Conservation (phyloP, 23 tunicate genomes). For the Halocynthia roretzi region DNA sequence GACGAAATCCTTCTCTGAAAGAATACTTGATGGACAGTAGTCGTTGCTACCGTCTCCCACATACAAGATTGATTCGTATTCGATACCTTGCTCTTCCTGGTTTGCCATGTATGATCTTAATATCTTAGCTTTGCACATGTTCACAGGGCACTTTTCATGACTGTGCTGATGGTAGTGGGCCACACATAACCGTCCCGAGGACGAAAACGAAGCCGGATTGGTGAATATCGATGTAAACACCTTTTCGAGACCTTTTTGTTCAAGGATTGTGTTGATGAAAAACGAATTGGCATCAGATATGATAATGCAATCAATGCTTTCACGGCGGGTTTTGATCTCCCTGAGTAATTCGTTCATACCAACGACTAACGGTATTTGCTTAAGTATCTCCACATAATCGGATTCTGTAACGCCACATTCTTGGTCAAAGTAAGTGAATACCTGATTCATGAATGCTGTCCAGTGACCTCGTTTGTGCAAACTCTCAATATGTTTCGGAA, state of each 20-base stretch:
- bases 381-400: neutral
- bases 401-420: conserved; percentile 3
- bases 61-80: conserved; percentile 29
- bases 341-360: conserved; percentile 26
- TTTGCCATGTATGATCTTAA: conserved; percentile 5
- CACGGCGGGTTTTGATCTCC: neutral
- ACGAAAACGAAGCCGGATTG: conserved; percentile 13
- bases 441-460: conserved; percentile 53
- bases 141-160: conserved; percentile 40
- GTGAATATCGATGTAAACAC: conserved; percentile 24
- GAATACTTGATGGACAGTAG: conserved; percentile 25
- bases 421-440: conserved; percentile 11
- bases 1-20: conserved; percentile 17
- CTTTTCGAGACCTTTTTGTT: neutral
- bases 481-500: conserved; percentile 5
- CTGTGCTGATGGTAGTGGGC: conserved; percentile 34
- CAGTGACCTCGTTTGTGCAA: conserved; percentile 36
- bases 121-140: conserved; percentile 48
- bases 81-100: neutral
- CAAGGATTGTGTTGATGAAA: conserved; percentile 32
- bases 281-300: conserved; percentile 46
- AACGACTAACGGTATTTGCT: conserved; percentile 12
- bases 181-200: conserved; percentile 5
- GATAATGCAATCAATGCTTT: conserved; percentile 45
- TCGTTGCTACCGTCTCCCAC: conserved; percentile 59